These are phyloP conservation scores for Ophion ellenae DNA, from an alignment of 2,888 invertebrate species.

Conservation along the genomic window DNA sequence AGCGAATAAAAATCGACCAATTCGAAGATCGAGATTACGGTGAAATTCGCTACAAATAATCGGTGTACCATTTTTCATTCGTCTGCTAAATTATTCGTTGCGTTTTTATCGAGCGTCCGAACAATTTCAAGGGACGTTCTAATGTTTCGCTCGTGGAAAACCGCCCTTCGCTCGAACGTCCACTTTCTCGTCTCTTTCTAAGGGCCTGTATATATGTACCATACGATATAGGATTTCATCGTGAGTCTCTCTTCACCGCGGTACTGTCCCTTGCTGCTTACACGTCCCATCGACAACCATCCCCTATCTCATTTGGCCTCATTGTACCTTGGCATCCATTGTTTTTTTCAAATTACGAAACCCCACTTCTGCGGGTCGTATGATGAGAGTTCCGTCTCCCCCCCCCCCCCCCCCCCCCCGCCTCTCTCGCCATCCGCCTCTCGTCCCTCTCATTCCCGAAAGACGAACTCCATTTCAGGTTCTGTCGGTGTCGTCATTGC, in stretches of 20 bases:
- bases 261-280: conserved; percentile 69
- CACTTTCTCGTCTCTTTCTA: conserved; percentile 74
- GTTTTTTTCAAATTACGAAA: conserved; percentile 83
- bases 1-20: no score
- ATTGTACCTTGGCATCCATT: conserved; percentile 82
- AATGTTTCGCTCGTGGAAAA: conserved; percentile 76
- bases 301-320: conserved; percentile 83
- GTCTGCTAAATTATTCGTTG: not conserved
- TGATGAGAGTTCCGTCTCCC: conserved; percentile 46
- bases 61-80: not conserved
- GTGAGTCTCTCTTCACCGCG: conserved; percentile 70
- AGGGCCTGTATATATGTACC: conserved; percentile 64
- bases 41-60: not conserved
- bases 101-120: not conserved
- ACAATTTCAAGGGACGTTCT: conserved; percentile 69
- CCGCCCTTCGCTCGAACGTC: conserved; percentile 72
- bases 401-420: conserved; percentile 40
- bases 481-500: conserved; percentile 79
- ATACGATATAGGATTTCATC: conserved; percentile 80
- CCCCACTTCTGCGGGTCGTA: conserved; percentile 78
- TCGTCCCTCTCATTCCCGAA: conserved; percentile 10
- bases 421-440: not conserved
- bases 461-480: conserved; percentile 80
- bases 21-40: not conserved
- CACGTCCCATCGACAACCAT: conserved; percentile 76